Evolutionary conservation across 1,140 invertebrate genomes (phyloP), one percentile per base, ranked within the genome.

Genomic region (Penaeus indicus): DNA sequence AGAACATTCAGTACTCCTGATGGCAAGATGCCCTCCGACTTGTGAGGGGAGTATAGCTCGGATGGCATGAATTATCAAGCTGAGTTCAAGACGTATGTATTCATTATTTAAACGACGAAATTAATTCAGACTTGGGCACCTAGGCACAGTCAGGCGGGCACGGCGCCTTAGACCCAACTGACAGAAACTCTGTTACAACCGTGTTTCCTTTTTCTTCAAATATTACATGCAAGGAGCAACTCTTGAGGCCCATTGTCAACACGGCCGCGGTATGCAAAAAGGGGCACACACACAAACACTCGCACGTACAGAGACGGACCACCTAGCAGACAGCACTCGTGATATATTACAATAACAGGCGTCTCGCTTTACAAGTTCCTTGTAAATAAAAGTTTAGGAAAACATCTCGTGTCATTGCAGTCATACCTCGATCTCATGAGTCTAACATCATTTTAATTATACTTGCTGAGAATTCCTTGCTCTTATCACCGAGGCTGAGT

Each of bases 171-270:
- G 78, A 47, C 85, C 75, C 78, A 80, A 86, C 78, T 86, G 77
- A 80, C 85, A 81, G 25, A 86, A 86, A 86, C 85, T 86, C 85
- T 81, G 78, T 86, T 86, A 86, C 62, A 86, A 80, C 54, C 85
- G 78, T 86, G 78, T 80, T 86, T 86, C 85, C 85, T 86, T 86
- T 86, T 86, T 86, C 72, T 80, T 63, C 78, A 77, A 86, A 86
- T 86, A 86, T 86, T 79, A 86, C 61, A 80, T 54, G 61, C 85
- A 79, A 47, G 82, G 47, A 64, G 82, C 82, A 67, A 72, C 32
- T 67, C 27, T n/a, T 42, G 60, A 86, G 77, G 11, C 63, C 47
- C 85, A 86, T 86, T 86, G 77, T 86, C 85, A 86, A 64, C 78
- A 32, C 22, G 42, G 64, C 85, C 54, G 18, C 25, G 82, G n/a